Evolutionary conservation across 2,888 invertebrate species (phyloP), one percentile per base, ranked within the genome.

Genomic region (Lamellibrachia columna): DNA sequence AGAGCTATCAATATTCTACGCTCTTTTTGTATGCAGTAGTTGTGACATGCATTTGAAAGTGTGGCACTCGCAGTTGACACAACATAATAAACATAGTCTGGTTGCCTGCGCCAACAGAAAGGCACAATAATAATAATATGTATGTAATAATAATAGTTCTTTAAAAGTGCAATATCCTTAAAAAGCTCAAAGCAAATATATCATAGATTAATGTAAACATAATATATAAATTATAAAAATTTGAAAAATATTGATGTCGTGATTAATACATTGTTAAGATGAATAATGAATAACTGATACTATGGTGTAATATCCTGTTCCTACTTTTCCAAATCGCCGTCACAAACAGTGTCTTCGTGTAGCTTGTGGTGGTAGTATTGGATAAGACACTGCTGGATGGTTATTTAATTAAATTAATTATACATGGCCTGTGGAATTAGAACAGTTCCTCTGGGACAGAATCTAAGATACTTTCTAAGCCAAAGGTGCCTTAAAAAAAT

Each of bases 391-490:
- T 22, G 75, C 75, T 15, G 75, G 75, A 22, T 75, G 75, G 15
- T 75, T 75, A 75, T 75, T 75, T 22, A 75, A 75, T 75, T 75
- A 75, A 75, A 75, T 75, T 75, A 75, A 75, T 75, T 75, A 75
- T 75, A 75, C 75, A 75, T 75, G 22, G 75, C 75, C 75, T 15
- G 75, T 75, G 75, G n/a, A 75, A 75, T 75, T 75, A 75, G 75
- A 75, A n/a, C 75, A 75, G 75, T 75, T 75, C 75, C 75, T 6
- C 22, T 3, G 75, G 75, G 75, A 75, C 22, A 22, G 6, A n/a
- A 75, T 22, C 22, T 75, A 75, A 75, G 75, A 75, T 75, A 75
- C 75, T 75, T 75, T 75, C 75, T 75, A 75, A 75, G 75, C 75
- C 75, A 75, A 75, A 75, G 75, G 75, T 75, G 75, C n/a, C 75